Percentiles rank a stretch among this genome's conserved stretches.
Conservation (phyloP, 2,888 invertebrate species). For the Pristionchus fissidentatus region DNA sequence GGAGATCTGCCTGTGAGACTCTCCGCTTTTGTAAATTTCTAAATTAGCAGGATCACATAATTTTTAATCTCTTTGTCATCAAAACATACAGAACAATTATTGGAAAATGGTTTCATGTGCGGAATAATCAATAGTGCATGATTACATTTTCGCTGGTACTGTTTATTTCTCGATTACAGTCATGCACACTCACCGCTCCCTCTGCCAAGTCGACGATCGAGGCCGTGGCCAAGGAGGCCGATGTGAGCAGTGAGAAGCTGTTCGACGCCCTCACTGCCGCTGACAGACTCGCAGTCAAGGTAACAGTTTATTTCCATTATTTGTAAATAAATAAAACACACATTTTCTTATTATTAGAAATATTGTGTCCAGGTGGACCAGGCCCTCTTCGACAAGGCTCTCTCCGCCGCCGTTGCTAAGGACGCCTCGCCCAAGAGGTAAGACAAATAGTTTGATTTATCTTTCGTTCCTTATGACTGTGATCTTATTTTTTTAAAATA, state of each 20-base stretch:
- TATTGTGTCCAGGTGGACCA: constrained; percentile 45
- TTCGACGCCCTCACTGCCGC: constrained; percentile 51
- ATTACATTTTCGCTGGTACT: not conserved
- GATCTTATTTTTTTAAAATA: not conserved
- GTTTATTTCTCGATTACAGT: not conserved
- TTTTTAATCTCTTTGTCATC: too few relatives aligned
- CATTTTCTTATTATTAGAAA: not conserved
- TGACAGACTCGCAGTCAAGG: constrained; percentile 47
- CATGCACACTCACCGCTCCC: constrained; percentile 9
- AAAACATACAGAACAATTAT: too few relatives aligned
- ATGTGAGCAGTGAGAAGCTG: constrained; percentile 36
- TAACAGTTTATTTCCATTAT: not conserved
- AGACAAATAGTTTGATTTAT: too few relatives aligned
- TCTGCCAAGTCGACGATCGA: constrained; percentile 45
- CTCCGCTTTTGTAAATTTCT: not conserved
- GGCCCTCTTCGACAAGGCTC: constrained; percentile 48
- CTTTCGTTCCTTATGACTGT: too few relatives aligned
- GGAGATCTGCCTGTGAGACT: constrained; percentile 48
- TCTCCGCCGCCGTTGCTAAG: constrained; percentile 47
- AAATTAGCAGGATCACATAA: not conserved
- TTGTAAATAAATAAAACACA: not conserved
- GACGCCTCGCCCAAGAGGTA: constrained; percentile 47
- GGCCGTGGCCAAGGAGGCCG: constrained; percentile 50
- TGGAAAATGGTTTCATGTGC: not conserved
- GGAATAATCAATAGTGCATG: not conserved